phyloP scores from a whole-genome alignment of 2,797 vertebrate species.

The Pseudochromis fuscus region DNA sequence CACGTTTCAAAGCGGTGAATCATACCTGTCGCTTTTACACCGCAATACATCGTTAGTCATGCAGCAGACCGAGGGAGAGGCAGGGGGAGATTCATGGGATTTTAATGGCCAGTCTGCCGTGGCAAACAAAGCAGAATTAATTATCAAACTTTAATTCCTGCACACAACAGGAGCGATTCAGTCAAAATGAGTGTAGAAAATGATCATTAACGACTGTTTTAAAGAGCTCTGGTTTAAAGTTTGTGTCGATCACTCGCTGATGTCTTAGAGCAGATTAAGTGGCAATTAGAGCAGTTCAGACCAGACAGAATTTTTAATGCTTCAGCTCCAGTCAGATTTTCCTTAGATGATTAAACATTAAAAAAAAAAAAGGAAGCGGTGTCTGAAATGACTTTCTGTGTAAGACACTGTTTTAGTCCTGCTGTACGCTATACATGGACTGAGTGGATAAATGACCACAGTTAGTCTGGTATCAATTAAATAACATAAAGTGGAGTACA shows the following conservation, averaged over 20 bases:
- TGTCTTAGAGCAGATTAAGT: not conserved
- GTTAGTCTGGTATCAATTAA: too few relatives aligned
- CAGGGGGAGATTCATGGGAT: constrained; percentile 13
- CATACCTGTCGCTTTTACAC: constrained; percentile 25
- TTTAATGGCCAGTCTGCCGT: constrained; percentile 4
- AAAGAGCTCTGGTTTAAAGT: not conserved
- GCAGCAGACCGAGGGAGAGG: not conserved
- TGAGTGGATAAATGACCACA: too few relatives aligned
- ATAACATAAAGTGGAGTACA: too few relatives aligned
- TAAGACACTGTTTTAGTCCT: too few relatives aligned
- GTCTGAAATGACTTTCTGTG: not conserved
- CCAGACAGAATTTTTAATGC: not conserved
- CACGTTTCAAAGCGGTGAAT: constrained; percentile 35
- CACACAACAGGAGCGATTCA: not conserved
- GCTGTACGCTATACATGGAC: too few relatives aligned
- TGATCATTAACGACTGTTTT: not conserved
- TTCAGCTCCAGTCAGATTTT: not conserved
- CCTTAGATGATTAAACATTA: not conserved
- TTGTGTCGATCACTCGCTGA: not conserved
- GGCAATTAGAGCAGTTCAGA: not conserved
- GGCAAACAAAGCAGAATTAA: constrained; percentile 27
- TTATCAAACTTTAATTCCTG: not conserved
- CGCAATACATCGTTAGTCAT: constrained; percentile 23
- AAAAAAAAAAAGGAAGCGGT: not conserved
- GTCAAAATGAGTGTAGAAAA: not conserved